phyloP scores from a whole-genome alignment of 30 jellyfish, hydroid and myxozoan species.

The Phacellophora camtschatica region DNA sequence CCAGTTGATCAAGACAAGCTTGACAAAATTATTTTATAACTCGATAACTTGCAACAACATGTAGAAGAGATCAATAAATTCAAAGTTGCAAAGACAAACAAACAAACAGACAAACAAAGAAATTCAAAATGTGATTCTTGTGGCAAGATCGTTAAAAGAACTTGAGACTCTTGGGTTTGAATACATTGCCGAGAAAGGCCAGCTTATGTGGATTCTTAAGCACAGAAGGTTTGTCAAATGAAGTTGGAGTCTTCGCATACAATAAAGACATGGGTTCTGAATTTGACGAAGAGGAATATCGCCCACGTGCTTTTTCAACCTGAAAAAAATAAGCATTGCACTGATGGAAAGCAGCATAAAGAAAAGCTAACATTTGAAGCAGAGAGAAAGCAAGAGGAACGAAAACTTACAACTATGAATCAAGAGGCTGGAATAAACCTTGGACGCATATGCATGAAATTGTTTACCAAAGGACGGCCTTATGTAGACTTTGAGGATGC shows the following conservation, averaged over 20 bases:
- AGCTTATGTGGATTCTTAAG: neutral
- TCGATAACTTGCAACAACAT: neutral
- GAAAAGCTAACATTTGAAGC: neutral
- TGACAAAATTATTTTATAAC: neutral
- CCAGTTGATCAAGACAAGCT: constrained; percentile 17
- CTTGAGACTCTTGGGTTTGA: constrained; percentile 10
- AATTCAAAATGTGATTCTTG: constrained; percentile 1
- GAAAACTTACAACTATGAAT: neutral
- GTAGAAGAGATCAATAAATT: neutral
- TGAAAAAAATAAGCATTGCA: neutral
- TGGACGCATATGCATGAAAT: neutral
- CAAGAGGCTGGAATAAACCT: constrained; percentile 13
- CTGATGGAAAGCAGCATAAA: neutral
- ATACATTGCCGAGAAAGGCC: constrained; percentile 14
- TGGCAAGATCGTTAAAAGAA: constrained; percentile 8
- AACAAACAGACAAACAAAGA: neutral
- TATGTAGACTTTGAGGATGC: neutral
- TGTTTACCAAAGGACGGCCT: constrained; percentile 12
- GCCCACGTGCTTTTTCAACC: neutral
- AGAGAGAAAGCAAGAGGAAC: neutral
- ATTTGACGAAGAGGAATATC: constrained; percentile 6
- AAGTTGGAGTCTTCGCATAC: neutral
- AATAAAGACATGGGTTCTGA: neutral
- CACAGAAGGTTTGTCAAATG: neutral
- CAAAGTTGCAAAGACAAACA: neutral